Percentiles rank a stretch among this genome's conserved stretches.
These are phyloP conservation scores for Pseudochromis fuscus DNA, from an alignment of 2,797 vertebrate genomes.

Conservation along the genomic window DNA sequence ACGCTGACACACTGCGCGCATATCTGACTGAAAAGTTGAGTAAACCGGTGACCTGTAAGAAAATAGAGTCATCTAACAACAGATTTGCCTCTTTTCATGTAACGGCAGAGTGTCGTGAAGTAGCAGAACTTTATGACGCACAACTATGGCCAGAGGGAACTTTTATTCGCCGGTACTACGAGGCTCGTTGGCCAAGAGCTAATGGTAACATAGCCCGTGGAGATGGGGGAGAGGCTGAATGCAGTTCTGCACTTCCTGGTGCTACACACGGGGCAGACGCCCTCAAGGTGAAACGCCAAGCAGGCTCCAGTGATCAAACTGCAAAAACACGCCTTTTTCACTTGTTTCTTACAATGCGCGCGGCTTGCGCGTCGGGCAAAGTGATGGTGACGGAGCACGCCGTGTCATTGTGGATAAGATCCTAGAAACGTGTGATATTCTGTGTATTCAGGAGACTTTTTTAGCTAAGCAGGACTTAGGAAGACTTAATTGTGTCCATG, in stretches of 20 bases:
- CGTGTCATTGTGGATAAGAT: neutral
- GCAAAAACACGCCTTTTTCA: neutral
- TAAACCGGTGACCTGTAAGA: slow-evolving; percentile 1
- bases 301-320: too few species aligned
- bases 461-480: too few species aligned
- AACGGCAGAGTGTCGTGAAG: neutral
- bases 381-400: neutral
- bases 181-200: neutral
- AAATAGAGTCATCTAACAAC: neutral
- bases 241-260: too few species aligned
- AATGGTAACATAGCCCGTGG: too few species aligned
- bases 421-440: neutral
- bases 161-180: neutral
- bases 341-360: neutral
- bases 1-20: neutral
- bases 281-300: too few species aligned
- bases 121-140: neutral
- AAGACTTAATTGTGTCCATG: too few species aligned
- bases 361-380: neutral
- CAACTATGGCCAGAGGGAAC: slow-evolving; percentile 10
- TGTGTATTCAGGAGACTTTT: neutral
- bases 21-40: neutral
- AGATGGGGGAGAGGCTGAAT: too few species aligned
- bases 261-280: too few species aligned
- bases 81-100: slow-evolving; percentile 5